A percentile compares a stretch with the other conserved stretches of the same genome.
Evolutionary conservation across 2,888 invertebrate genomes (phyloP).

Genomic region (Aphrophora alni): DNA sequence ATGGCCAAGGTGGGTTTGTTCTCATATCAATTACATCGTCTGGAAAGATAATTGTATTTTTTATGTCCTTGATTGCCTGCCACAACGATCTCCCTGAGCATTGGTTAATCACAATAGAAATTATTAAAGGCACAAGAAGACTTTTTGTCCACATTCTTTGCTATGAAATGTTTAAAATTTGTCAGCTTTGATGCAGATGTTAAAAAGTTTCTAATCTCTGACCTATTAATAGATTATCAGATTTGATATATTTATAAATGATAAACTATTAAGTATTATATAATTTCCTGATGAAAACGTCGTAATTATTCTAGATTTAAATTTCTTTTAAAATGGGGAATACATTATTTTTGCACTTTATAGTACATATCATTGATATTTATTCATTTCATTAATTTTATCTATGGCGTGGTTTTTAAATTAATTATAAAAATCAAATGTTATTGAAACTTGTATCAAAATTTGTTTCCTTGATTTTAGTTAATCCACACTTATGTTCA

Average conservation of each 20-base stretch:
- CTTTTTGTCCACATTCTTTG: neutral
- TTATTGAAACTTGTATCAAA: too few species aligned
- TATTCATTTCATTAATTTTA: too few species aligned
- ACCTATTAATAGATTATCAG: neutral
- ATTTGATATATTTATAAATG: neutral
- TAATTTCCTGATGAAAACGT: neutral
- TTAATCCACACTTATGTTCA: too few species aligned
- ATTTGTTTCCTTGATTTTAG: too few species aligned
- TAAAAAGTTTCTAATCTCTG: neutral
- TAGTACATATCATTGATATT: too few species aligned
- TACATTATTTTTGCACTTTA: too few species aligned
- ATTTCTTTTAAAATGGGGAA: too few species aligned
- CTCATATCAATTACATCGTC: neutral
- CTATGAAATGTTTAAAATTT: neutral
- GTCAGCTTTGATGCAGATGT: neutral
- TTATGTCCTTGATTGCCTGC: neutral
- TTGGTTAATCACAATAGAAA: neutral
- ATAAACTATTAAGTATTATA: neutral
- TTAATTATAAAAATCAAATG: too few species aligned
- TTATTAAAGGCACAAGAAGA: neutral
- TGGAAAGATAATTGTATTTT: neutral
- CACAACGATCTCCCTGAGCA: neutral
- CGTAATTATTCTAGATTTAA: neutral
- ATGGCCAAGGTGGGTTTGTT: neutral
- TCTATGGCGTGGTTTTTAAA: too few species aligned